These are phyloP conservation scores for Amblyjoppa fuscipennis DNA, from an alignment of 2,888 invertebrate genomes.

Conservation along the genomic window DNA sequence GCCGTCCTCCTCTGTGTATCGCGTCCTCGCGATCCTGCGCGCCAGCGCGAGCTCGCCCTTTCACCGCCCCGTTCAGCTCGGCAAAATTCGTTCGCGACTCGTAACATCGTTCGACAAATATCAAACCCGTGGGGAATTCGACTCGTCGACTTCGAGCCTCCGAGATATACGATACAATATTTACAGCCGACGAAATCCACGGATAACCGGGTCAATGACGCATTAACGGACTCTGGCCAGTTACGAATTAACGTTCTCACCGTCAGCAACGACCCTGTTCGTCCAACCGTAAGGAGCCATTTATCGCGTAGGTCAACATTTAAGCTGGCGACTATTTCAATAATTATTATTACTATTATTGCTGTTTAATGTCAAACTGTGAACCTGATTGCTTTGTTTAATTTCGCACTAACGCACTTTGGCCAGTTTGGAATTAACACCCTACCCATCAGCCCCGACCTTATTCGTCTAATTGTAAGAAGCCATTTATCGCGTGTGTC, in stretches of 20 bases:
- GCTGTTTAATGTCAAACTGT: too few species aligned
- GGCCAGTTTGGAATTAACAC: too few species aligned
- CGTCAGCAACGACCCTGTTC: not conserved
- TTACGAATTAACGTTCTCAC: not conserved
- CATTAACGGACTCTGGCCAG: not conserved
- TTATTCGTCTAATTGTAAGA: too few species aligned
- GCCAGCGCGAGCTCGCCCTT: not conserved
- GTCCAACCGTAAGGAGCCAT: not conserved
- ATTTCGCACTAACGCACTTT: too few species aligned
- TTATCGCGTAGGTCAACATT: too few species aligned
- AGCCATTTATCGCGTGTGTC: too few species aligned
- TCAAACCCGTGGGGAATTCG: not conserved
- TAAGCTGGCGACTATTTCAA: too few species aligned
- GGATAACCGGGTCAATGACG: slow-evolving; percentile 26
- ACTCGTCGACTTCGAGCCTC: not conserved
- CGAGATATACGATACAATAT: slow-evolving; percentile 8
- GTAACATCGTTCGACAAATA: not conserved
- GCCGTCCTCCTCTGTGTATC: slow-evolving; percentile 3
- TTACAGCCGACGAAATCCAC: not conserved
- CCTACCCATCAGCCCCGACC: too few species aligned
- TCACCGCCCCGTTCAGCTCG: not conserved
- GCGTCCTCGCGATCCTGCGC: not conserved
- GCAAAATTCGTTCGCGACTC: not conserved
- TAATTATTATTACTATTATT: too few species aligned
- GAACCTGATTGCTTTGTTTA: too few species aligned